Evolutionary conservation across 2,797 vertebrate genomes (phyloP).

Genomic region (Stomatorhinus walkeri): DNA sequence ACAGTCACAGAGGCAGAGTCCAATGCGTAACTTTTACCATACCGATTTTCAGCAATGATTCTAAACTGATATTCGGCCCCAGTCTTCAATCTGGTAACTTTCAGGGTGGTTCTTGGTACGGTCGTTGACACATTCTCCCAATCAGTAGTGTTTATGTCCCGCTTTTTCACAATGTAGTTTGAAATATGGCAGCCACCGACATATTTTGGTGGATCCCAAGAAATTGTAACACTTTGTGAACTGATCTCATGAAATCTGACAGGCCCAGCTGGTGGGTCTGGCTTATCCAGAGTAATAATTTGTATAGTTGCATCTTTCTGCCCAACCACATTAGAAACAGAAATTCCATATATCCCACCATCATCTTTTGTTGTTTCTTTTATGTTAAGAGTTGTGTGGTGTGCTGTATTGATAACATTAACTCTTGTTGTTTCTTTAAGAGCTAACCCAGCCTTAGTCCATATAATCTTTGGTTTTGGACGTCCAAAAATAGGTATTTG

Average conservation of each 20-base stretch:
- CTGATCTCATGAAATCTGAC: slow-evolving; percentile 92
- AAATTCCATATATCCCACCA: slow-evolving; percentile 83
- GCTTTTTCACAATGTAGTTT: slow-evolving; percentile 94
- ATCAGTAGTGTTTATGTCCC: slow-evolving; percentile 82
- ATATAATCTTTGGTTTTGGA: slow-evolving; percentile 82
- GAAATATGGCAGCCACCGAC: slow-evolving; percentile 92
- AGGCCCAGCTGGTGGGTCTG: slow-evolving; percentile 87
- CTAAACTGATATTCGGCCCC: slow-evolving; percentile 96
- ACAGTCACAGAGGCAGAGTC: slow-evolving; percentile 80
- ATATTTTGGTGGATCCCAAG: slow-evolving; percentile 85
- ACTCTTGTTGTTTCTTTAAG: slow-evolving; percentile 90
- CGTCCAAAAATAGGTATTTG: slow-evolving; percentile 87
- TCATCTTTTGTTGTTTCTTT: slow-evolving; percentile 90
- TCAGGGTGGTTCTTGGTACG: slow-evolving; percentile 83
- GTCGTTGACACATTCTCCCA: slow-evolving; percentile 89
- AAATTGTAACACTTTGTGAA: slow-evolving; percentile 85
- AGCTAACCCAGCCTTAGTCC: slow-evolving; percentile 82
- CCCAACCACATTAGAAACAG: slow-evolving; percentile 76
- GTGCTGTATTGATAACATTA: slow-evolving; percentile 70
- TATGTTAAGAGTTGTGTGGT: slow-evolving; percentile 76
- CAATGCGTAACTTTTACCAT: slow-evolving; percentile 89
- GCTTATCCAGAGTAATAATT: slow-evolving; percentile 92
- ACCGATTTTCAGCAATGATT: slow-evolving; percentile 95
- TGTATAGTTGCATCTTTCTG: slow-evolving; percentile 84
- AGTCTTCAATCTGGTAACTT: slow-evolving; percentile 84